Evolutionary conservation across 2,888 invertebrate genomes (phyloP), one percentile per base, ranked within the genome.

Genomic region (Cantharis flavilabris): DNA sequence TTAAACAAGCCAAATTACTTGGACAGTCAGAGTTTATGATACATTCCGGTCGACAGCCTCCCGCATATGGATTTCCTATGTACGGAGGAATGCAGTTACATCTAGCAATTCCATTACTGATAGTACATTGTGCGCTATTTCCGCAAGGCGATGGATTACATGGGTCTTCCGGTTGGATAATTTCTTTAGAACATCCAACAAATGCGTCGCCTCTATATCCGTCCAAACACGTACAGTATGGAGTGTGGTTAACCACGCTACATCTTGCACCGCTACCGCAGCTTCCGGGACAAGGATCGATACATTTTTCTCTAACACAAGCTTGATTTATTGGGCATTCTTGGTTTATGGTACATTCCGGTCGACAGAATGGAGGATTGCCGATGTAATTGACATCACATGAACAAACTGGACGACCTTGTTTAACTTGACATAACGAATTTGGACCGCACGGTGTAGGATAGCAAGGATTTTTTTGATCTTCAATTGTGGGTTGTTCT

Each of bases 1-100:
- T 94, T 69, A 96, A 90, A 86, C 96, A 97, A 62, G 96, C 93
- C 79, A 95, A 88, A 84, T 93, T 91, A 81, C 92, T 93, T 7
- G 94, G 91, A 86, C 97, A 97, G 84, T 96, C 96, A 0, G 95
- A 92, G 86, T 94, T 96, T 80, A 93, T 92, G 11, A 94, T 92
- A 87, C 97, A 97, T 89, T 97, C 97, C 3, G 96, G 96, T 80
- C 94, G 91, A 84, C 97, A 97, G 33, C 96, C 96, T 16, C 94
- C 94, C 14, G 92, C 92, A 85, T 96, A 96, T 4, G 96, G 96
- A 89, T 97, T 95, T 9, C 97, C 97, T 79, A 95, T 93, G 84
- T 96, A 96, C 3, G 96, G 96, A 76, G 96, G 95, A 84, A 97
- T 95, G 85, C 97, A 97, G n/a, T 91, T 91, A 86, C 97, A 97